Conservation (phyloP, 2,113 vertebrate species). For the Talpa occidentalis region DNA sequence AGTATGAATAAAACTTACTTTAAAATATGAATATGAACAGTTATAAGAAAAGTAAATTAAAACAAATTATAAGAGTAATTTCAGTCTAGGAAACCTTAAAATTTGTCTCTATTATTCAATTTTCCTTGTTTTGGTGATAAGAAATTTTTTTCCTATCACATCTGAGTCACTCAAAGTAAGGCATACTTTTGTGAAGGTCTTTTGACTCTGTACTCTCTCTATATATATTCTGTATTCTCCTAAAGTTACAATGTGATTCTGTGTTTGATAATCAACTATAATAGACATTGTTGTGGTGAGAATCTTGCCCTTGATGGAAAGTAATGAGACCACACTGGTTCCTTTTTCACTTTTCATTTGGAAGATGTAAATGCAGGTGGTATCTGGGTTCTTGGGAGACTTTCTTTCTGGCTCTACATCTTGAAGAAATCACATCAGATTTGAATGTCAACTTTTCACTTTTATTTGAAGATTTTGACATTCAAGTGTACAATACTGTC, state of each 20-base stretch:
- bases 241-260: constrained; percentile 13
- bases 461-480: constrained; percentile 39
- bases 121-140: not conserved
- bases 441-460: not conserved
- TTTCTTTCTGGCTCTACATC: constrained; percentile 27
- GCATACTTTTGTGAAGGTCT: not conserved
- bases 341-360: constrained; percentile 80
- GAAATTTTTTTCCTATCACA: not conserved
- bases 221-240: not conserved
- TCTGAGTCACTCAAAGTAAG: not conserved
- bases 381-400: constrained; percentile 15
- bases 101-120: not conserved
- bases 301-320: constrained; percentile 68
- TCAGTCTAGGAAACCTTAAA: constrained; percentile 12
- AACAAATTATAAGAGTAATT: constrained; percentile 23
- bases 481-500: not conserved
- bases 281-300: constrained; percentile 67
- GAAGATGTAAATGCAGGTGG: constrained; percentile 71
- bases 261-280: constrained; percentile 54
- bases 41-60: not conserved
- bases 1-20: not conserved
- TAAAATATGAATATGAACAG: constrained; percentile 16
- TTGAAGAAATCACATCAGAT: constrained; percentile 9
- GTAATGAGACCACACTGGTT: constrained; percentile 79
- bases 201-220: not conserved